phyloP scores from a whole-genome alignment of 2,888 invertebrate species.

The Ceramica pisi region DNA sequence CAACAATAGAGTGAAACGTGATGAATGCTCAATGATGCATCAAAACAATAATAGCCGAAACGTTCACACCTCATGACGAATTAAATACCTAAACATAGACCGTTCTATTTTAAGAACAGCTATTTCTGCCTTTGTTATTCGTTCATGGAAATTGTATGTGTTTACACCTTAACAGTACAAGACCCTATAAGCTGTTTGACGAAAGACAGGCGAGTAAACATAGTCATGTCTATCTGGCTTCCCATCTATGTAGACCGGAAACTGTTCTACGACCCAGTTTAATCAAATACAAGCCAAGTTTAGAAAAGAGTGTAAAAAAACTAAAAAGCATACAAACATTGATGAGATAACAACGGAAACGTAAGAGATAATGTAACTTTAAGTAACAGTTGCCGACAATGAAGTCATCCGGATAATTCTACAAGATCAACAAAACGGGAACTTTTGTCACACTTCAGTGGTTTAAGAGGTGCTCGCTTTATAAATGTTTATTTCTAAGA shows the following conservation, averaged over 20 bases:
- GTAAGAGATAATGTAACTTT: conserved; percentile 76
- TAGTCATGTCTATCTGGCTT: conserved; percentile 13
- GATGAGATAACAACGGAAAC: conserved; percentile 80
- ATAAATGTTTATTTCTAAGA: conserved; percentile 66
- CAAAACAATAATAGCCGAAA: conserved; percentile 61
- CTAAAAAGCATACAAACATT: conserved; percentile 64
- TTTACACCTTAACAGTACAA: conserved; percentile 12
- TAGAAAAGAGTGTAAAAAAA: conserved; percentile 44
- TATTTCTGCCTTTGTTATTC: conserved; percentile 37
- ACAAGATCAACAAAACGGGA: conserved; percentile 72
- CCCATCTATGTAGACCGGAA: conserved; percentile 41
- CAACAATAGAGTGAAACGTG: conserved; percentile 41
- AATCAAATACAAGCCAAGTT: conserved; percentile 52
- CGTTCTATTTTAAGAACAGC: conserved; percentile 32
- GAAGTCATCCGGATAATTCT: conserved; percentile 74
- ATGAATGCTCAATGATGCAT: conserved; percentile 66
- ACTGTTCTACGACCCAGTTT: conserved; percentile 44
- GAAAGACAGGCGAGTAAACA: conserved; percentile 33
- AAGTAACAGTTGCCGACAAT: conserved; percentile 71
- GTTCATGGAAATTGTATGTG: conserved; percentile 27
- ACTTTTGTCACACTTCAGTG: conserved; percentile 69
- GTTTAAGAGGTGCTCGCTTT: conserved; percentile 54
- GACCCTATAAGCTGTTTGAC: conserved; percentile 18
- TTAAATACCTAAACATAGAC: conserved; percentile 60
- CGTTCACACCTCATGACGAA: conserved; percentile 64